phyloP scores from a whole-genome alignment of 1,140 invertebrate species.

The Drosophila eugracilis region DNA sequence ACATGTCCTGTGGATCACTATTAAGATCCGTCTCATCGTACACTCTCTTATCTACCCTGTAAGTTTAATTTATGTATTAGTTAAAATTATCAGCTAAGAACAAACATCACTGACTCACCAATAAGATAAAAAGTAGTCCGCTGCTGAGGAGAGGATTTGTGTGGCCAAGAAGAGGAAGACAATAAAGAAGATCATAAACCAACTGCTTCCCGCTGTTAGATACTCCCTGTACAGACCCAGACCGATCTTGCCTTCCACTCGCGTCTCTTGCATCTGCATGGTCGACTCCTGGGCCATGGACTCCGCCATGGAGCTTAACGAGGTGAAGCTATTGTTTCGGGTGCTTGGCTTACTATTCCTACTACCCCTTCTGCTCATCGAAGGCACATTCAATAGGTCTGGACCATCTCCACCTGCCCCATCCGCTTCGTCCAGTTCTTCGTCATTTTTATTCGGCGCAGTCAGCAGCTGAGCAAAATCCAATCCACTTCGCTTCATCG shows the following conservation, averaged over 20 bases:
- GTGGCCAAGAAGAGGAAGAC: slow-evolving; percentile 64
- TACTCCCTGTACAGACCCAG: slow-evolving; percentile 65
- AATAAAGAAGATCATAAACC: slow-evolving; percentile 53
- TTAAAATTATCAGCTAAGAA: too few species aligned
- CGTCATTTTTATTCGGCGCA: slow-evolving; percentile 51
- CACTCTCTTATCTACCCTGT: slow-evolving; percentile 57
- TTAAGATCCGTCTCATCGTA: slow-evolving; percentile 1
- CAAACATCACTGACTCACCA: too few species aligned
- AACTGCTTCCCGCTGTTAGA: slow-evolving; percentile 59
- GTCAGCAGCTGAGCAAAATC: slow-evolving; percentile 87
- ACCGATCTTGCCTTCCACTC: slow-evolving; percentile 62
- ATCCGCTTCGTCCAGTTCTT: slow-evolving; percentile 30
- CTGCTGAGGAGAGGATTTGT: slow-evolving; percentile 53
- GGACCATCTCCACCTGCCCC: slow-evolving; percentile 45
- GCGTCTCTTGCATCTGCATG: slow-evolving; percentile 42
- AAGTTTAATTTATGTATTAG: too few species aligned
- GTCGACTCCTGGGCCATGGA: slow-evolving; percentile 52
- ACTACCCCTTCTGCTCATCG: slow-evolving; percentile 56
- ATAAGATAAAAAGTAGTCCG: slow-evolving; percentile 60
- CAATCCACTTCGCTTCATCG: slow-evolving; percentile 87
- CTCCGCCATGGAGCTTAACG: slow-evolving; percentile 58
- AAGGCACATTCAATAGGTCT: slow-evolving; percentile 50
- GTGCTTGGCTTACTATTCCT: slow-evolving; percentile 34
- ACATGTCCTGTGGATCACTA: slow-evolving; percentile 47
- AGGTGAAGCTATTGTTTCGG: slow-evolving; percentile 60